These are phyloP conservation scores for Frieseomelitta varia DNA, from an alignment of 1,140 invertebrate species.

Conservation along the genomic window DNA sequence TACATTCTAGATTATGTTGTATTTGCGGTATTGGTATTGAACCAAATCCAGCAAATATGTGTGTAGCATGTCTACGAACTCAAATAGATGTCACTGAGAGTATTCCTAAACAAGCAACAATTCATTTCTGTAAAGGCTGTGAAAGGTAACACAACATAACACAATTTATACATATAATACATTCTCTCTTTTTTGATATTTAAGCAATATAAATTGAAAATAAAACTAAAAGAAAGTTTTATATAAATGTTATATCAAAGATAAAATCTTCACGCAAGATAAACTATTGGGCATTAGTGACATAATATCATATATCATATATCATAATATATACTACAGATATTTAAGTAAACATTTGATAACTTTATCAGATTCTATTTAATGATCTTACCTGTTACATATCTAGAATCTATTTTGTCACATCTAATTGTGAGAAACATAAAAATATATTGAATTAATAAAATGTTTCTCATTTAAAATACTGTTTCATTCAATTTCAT, in stretches of 20 bases:
- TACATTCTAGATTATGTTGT: slow-evolving; percentile 83
- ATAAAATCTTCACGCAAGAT: too few species aligned
- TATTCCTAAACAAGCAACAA: slow-evolving; percentile 96
- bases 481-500: neutral
- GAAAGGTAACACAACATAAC: slow-evolving; percentile 84
- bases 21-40: slow-evolving; percentile 92
- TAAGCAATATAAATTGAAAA: neutral
- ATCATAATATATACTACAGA: neutral
- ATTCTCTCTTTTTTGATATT: neutral
- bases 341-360: neutral
- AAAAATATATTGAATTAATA: neutral
- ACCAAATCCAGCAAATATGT: slow-evolving; percentile 99
- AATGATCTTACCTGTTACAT: neutral
- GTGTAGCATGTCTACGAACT: slow-evolving; percentile 94
- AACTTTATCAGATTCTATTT: neutral
- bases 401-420: neutral
- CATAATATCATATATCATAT: neutral
- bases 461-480: neutral
- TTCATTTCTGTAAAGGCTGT: slow-evolving; percentile 96
- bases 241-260: neutral
- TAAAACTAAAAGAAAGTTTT: neutral
- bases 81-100: slow-evolving; percentile 97
- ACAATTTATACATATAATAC: neutral
- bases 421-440: too few species aligned
- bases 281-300: too few species aligned